These are phyloP conservation scores for Nesometra sesokonis DNA, from an alignment of 35 echinoderm and acorn worm species.

Conservation along the genomic window DNA sequence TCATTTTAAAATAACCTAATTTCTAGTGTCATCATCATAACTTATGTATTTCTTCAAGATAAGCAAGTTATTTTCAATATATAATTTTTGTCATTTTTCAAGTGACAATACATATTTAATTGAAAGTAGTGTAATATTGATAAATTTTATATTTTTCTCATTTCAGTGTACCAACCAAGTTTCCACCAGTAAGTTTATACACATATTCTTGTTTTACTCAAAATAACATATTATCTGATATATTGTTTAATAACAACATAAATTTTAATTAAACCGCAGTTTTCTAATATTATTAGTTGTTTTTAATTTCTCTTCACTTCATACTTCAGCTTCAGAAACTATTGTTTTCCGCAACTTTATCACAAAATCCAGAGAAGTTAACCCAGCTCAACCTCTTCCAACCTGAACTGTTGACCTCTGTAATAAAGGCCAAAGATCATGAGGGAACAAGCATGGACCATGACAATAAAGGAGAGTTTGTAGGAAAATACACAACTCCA, in stretches of 20 bases:
- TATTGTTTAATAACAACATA: no score
- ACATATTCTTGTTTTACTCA: no score
- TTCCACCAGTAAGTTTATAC: background rate
- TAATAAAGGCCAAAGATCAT: slow-evolving; percentile 5
- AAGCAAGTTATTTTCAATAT: no score
- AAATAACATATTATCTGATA: no score
- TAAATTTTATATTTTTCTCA: background rate
- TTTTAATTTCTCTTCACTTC: background rate
- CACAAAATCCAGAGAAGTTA: slow-evolving; percentile 93
- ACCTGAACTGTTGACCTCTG: slow-evolving; percentile 63
- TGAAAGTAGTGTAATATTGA: no score
- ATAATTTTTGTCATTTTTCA: no score
- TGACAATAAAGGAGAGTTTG: slow-evolving; percentile 31
- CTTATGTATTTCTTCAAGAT: no score
- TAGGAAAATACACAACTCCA: slow-evolving; percentile 84
- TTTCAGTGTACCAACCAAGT: background rate
- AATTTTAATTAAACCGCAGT: no score
- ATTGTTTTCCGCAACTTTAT: slow-evolving; percentile 90
- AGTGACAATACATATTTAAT: no score
- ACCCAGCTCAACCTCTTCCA: slow-evolving; percentile 79
- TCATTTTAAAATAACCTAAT: no score
- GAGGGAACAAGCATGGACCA: background rate
- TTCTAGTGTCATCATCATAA: no score
- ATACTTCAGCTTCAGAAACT: slow-evolving; percentile 73
- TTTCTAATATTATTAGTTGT: no score